A percentile compares a stretch with the other conserved stretches of the same genome.
Conservation (phyloP, 2,888 invertebrate species). For the Geophilus truncorum region DNA sequence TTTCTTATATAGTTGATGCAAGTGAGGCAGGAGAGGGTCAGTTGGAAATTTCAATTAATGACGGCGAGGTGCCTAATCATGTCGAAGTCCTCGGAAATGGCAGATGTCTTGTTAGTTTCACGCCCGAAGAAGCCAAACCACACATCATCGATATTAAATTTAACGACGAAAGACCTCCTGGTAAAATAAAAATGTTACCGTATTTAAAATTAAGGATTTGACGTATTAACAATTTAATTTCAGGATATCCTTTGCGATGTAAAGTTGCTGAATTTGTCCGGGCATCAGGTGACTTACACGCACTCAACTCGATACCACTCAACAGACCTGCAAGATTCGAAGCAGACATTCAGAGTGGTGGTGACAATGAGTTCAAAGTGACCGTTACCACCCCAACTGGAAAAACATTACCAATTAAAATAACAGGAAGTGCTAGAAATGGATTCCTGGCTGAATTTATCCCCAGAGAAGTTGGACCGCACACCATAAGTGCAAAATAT, state of each 20-base stretch:
- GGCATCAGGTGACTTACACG: conserved; percentile 65
- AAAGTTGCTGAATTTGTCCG: conserved; percentile 73
- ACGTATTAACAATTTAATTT: conserved; percentile 32
- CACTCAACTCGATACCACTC: conserved; percentile 78
- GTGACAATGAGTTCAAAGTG: conserved; percentile 75
- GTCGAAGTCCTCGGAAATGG: conserved; percentile 93
- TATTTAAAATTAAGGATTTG: not conserved
- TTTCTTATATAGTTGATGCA: too few relatives aligned
- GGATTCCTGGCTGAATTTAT: conserved; percentile 89
- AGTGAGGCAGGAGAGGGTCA: conserved; percentile 98
- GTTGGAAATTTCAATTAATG: conserved; percentile 97
- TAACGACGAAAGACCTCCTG: conserved; percentile 87
- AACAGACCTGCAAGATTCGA: conserved; percentile 73
- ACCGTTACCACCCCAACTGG: conserved; percentile 62
- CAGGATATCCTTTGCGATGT: conserved; percentile 76
- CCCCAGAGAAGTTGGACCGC: conserved; percentile 77
- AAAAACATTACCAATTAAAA: conserved; percentile 71
- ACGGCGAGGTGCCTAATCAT: conserved; percentile 97
- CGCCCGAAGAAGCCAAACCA: conserved; percentile 82
- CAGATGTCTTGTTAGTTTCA: conserved; percentile 87
- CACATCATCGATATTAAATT: conserved; percentile 94
- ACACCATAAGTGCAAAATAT: conserved; percentile 83
- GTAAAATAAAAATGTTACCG: conserved; percentile 45
- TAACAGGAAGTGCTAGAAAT: conserved; percentile 79
- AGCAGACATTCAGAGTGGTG: conserved; percentile 67